Conservation (phyloP, 2,888 invertebrate species). For the Lasius fuliginosus region DNA sequence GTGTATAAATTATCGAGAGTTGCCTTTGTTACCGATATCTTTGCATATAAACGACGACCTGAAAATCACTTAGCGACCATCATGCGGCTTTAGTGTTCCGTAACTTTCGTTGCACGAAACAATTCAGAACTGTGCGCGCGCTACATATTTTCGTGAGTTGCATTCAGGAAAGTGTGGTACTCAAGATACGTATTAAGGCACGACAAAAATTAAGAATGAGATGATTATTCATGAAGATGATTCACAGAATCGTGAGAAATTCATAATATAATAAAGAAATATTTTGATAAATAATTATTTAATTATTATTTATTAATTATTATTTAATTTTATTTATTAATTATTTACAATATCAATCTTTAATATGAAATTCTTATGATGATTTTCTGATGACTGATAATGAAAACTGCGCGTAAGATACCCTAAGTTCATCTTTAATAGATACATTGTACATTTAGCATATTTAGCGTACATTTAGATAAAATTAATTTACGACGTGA, state of each 20-base stretch:
- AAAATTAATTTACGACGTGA: neutral
- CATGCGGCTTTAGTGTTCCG: conserved; percentile 27
- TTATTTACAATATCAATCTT: no score
- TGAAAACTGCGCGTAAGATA: neutral
- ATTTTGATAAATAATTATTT: neutral
- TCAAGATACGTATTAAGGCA: neutral
- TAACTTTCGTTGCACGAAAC: conserved; percentile 50
- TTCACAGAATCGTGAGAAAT: neutral
- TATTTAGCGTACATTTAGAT: neutral
- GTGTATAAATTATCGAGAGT: conserved; percentile 38
- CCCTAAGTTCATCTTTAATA: neutral
- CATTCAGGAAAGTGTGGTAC: conserved; percentile 2
- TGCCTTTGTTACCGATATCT: conserved; percentile 40
- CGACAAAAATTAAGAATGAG: neutral
- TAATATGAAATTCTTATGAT: no score
- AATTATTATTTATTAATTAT: neutral
- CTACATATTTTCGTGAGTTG: conserved; percentile 14
- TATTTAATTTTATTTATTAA: no score
- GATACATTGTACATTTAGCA: neutral
- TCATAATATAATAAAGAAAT: no score
- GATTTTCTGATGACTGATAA: no score
- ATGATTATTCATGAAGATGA: neutral
- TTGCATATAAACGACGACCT: conserved; percentile 48
- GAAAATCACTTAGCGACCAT: conserved; percentile 48
- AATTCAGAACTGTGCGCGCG: conserved; percentile 26